Percentiles rank a stretch among this genome's conserved stretches.
Conservation (phyloP, 2,888 invertebrate species). For the Hymenopus coronatus region DNA sequence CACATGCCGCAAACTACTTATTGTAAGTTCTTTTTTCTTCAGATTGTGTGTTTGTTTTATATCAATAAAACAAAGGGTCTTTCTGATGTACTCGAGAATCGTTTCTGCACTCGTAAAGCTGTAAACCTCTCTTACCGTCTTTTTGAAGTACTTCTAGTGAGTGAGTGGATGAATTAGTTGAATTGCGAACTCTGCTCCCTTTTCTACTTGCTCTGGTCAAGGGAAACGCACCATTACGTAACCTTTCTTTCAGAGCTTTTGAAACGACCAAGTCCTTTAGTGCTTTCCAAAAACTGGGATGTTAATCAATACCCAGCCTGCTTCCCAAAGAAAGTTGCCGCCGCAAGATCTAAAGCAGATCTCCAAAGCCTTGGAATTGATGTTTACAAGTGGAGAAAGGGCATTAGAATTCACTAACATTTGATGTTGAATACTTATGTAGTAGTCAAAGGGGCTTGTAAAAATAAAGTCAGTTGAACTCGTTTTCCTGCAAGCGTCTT, state of each 20-base stretch:
- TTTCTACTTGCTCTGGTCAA: neutral
- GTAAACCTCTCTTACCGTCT: too few species aligned
- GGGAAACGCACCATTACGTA: neutral
- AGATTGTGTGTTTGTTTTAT: too few species aligned
- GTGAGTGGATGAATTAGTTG: neutral
- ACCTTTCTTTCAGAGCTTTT: neutral
- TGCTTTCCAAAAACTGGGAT: neutral
- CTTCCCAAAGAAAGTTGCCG: neutral
- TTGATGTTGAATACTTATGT: neutral
- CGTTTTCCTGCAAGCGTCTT: neutral
- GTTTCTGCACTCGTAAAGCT: too few species aligned
- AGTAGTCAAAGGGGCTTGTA: neutral
- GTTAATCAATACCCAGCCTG: neutral
- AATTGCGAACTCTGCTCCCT: neutral
- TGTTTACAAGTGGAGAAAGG: neutral
- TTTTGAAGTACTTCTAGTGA: neutral
- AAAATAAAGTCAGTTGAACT: neutral
- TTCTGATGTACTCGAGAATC: too few species aligned
- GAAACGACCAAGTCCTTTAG: neutral
- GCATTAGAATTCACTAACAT: neutral
- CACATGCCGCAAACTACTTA: too few species aligned
- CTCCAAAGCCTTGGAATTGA: neutral
- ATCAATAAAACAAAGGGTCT: too few species aligned
- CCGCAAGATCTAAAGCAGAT: neutral
- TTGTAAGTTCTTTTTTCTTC: too few species aligned